Evolutionary conservation across 1,140 invertebrate genomes (phyloP).

Genomic region (Lepidurus apus): DNA sequence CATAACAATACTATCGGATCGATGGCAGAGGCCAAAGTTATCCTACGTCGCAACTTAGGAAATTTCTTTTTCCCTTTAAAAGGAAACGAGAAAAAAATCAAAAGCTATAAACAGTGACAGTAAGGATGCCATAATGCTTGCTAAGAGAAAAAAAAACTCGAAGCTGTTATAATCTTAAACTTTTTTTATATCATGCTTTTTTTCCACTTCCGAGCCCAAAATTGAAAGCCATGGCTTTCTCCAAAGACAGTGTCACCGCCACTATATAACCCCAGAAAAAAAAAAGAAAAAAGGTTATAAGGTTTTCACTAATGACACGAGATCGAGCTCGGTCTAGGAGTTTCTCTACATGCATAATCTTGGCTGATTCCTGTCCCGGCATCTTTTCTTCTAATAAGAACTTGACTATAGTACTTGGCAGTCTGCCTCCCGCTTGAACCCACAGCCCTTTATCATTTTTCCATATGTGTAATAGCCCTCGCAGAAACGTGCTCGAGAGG

Average conservation of each 20-base stretch:
- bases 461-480: slow-evolving; percentile 18
- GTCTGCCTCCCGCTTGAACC: not conserved
- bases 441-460: slow-evolving; percentile 5
- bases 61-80: not conserved
- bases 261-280: not conserved
- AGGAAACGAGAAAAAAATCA: not conserved
- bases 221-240: not conserved
- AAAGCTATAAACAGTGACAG: not conserved
- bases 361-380: not conserved
- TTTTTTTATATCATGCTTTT: no score
- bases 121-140: no score
- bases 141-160: no score
- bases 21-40: not conserved
- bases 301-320: not conserved
- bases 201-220: not conserved
- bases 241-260: no score
- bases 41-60: not conserved
- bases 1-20: slow-evolving; percentile 2
- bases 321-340: not conserved
- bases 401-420: not conserved
- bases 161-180: no score
- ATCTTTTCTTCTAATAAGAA: not conserved
- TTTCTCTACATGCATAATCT: not conserved
- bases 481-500: slow-evolving; percentile 14
- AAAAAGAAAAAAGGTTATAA: not conserved